A percentile compares a stretch with the other conserved stretches of the same genome.
Conservation (phyloP, 2,797 vertebrate genomes). For the Aeoliscus strigatus region DNA sequence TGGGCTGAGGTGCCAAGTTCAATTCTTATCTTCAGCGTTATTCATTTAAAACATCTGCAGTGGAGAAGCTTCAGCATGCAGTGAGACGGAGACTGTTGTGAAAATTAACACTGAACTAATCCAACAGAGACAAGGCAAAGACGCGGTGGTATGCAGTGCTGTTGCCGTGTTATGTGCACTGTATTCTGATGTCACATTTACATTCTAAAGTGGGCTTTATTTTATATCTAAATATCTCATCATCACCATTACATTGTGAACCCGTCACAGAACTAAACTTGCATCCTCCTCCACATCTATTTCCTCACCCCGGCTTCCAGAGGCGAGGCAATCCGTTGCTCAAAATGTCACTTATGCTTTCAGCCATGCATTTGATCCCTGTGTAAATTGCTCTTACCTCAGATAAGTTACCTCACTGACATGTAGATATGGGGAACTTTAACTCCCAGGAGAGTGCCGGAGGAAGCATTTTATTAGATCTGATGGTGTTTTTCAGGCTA, state of each 20-base stretch:
- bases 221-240: slow-evolving; percentile 57
- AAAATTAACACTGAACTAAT: slow-evolving; percentile 6
- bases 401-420: slow-evolving; percentile 70
- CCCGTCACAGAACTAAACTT: slow-evolving; percentile 58
- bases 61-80: not conserved
- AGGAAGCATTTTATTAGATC: slow-evolving; percentile 71
- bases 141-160: no score
- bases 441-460: slow-evolving; percentile 55
- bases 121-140: not conserved
- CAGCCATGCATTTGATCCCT: slow-evolving; percentile 69
- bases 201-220: slow-evolving; percentile 18
- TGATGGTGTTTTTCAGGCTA: slow-evolving; percentile 45
- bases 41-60: slow-evolving; percentile 14
- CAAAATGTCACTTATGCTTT: slow-evolving; percentile 62
- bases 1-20: slow-evolving; percentile 10
- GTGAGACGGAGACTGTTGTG: slow-evolving; percentile 5
- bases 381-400: slow-evolving; percentile 70
- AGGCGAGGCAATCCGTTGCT: slow-evolving; percentile 52
- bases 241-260: slow-evolving; percentile 55
- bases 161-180: not conserved
- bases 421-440: slow-evolving; percentile 64
- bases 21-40: slow-evolving; percentile 3
- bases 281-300: slow-evolving; percentile 52
- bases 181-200: slow-evolving; percentile 33
- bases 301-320: slow-evolving; percentile 48